Percentiles rank a stretch among this genome's conserved stretches.
Conservation (phyloP, 2,797 vertebrate genomes). For the Malurus leucopterus region DNA sequence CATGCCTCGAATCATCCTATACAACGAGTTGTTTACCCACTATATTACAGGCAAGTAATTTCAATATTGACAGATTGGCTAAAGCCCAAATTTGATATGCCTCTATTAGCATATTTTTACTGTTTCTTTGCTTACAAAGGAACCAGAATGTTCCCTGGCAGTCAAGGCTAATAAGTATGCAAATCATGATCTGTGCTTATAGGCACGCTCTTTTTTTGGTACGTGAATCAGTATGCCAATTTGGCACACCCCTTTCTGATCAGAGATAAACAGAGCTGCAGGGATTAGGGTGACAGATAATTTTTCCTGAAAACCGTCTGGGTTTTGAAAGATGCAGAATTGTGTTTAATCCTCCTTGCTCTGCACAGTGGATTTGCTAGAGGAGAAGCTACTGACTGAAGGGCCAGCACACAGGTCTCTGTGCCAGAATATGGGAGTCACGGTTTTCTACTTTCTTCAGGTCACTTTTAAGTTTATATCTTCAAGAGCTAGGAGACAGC, state of each 20-base stretch:
- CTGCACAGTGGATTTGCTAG: neutral
- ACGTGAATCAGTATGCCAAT: conserved; percentile 37
- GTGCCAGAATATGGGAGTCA: neutral
- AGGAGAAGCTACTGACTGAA: neutral
- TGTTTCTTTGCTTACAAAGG: conserved; percentile 54
- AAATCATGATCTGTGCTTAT: conserved; percentile 61
- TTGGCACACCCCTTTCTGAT: conserved; percentile 52
- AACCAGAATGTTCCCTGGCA: conserved; percentile 55
- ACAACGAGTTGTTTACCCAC: conserved; percentile 51
- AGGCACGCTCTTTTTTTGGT: conserved; percentile 56
- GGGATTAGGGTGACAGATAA: conserved; percentile 43
- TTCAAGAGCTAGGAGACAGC: neutral
- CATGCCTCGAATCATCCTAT: conserved; percentile 24
- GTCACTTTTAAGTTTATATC: neutral
- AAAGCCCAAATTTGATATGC: conserved; percentile 54
- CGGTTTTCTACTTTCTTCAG: neutral
- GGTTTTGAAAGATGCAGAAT: conserved; percentile 10
- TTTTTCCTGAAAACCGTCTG: conserved; percentile 15
- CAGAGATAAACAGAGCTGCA: conserved; percentile 51
- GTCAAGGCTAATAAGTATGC: conserved; percentile 57
- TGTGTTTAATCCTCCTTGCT: neutral
- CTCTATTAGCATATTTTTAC: conserved; percentile 60
- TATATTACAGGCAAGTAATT: conserved; percentile 51
- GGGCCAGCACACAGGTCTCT: neutral
- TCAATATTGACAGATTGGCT: conserved; percentile 66